Evolutionary conservation across 2,113 vertebrate species (phyloP), one percentile per base, ranked within the genome.

Genomic region (Sprattus sprattus): DNA sequence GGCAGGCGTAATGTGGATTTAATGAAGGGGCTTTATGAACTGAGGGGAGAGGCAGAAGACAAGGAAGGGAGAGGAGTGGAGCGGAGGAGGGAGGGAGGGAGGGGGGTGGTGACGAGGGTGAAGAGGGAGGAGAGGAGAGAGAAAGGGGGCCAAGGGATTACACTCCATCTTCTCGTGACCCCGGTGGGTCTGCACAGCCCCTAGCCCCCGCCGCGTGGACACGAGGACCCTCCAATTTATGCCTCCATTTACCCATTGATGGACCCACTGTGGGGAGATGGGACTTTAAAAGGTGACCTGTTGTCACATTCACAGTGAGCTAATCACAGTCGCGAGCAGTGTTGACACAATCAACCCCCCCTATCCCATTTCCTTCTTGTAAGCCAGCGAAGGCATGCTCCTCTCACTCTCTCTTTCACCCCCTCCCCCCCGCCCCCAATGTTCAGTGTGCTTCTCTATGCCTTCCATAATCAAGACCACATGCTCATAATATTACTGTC

Each of bases 281-380:
- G 90, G 88, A 89, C 91, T 93, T 90, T 93, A 93, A 93, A 90
- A 94, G 91, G 92, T 91, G 92, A 94, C 95, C 94, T 93, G 92
- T 93, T 93, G 92, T 94, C 93, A 93, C 93, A 93, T 94, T 90
- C 90, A 91, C 89, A 91, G 84, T 91, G 90, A 92, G 90, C 93
- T 95, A 90, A 93, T 93, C 93, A 92, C 92, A 94, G 92, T 93
- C 90, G 90, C 87, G 90, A 89, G 88, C 86, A 84, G 39, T 91
- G 91, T 92, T 93, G 90, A 94, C 92, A 93, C 89, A 92, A 89
- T 87, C 92, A 85, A 85, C 89, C 88, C 85, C 82, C 87, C 75
- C 85, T 39, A n/a, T 49, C 87, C 47, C 54, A 86, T 25, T 54
- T 45, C 60, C 80, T 71, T 20, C 46, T 57, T 8, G 67, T 82